Percentiles rank a stretch among this genome's conserved stretches.
phyloP scores from a whole-genome alignment of 2,888 invertebrate genomes.

The Cryptocheilus praepositus region DNA sequence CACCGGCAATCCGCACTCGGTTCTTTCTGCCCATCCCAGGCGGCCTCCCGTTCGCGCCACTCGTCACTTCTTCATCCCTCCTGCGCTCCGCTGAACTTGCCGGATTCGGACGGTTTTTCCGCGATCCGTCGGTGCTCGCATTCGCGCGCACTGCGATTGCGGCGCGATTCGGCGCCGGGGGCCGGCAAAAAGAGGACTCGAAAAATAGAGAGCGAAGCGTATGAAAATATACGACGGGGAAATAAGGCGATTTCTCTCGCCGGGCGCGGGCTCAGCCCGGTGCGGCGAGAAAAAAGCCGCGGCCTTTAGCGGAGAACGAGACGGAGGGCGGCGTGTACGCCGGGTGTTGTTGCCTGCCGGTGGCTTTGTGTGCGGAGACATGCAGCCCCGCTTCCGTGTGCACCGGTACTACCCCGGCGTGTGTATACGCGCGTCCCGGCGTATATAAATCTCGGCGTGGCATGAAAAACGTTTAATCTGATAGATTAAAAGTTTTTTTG shows the following conservation, averaged over 20 bases:
- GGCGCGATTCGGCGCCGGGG: constrained; percentile 21
- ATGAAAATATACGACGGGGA: constrained; percentile 39
- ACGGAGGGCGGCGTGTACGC: too few species aligned
- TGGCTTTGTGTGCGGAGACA: constrained; percentile 1
- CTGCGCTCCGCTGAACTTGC: constrained; percentile 26
- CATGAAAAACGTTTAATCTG: constrained; percentile 51
- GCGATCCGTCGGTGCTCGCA: constrained; percentile 8
- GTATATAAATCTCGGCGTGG: constrained; percentile 29
- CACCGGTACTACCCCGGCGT: not conserved
- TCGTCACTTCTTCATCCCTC: constrained; percentile 2
- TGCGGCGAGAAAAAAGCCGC: constrained; percentile 4
- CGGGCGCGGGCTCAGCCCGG: constrained; percentile 8
- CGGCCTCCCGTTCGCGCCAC: constrained; percentile 13
- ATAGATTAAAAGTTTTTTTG: constrained; percentile 52
- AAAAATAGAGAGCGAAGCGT: constrained; percentile 29
- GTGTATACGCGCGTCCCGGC: not conserved
- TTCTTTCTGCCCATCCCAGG: constrained; percentile 12
- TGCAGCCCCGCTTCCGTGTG: constrained; percentile 6
- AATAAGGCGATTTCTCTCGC: constrained; percentile 18
- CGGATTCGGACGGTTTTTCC: constrained; percentile 41
- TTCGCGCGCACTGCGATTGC: constrained; percentile 27
- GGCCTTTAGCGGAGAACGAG: not conserved
- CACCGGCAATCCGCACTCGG: not conserved
- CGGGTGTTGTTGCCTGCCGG: not conserved
- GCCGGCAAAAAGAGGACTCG: constrained; percentile 2